Evolutionary conservation across 53 echinoderm and acorn worm genomes (phyloP).

Genomic region (Paelopatides confundens): DNA sequence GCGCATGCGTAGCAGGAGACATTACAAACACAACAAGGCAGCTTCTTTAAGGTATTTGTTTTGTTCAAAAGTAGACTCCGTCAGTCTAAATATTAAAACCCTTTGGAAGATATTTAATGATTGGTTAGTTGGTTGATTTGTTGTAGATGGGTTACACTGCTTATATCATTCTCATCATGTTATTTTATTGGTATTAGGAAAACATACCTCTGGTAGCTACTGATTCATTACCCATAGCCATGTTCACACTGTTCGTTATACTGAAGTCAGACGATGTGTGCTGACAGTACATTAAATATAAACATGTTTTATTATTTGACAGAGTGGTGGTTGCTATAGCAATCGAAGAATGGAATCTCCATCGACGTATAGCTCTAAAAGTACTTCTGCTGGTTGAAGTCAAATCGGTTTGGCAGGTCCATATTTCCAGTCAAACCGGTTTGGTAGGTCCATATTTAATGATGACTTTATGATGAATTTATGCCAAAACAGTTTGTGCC

Average conservation of each 20-base stretch:
- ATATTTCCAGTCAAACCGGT: too few species aligned
- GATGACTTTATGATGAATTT: too few species aligned
- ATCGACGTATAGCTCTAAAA: constrained; percentile 83
- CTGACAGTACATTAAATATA: constrained; percentile 87
- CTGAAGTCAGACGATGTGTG: constrained; percentile 77
- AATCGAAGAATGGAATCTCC: constrained; percentile 88
- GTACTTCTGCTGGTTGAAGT: constrained; percentile 80
- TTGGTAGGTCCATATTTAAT: too few species aligned
- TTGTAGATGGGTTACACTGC: constrained; percentile 68
- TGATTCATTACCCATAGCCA: constrained; percentile 82
- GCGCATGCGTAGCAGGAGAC: too few species aligned
- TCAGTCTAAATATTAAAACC: too few species aligned
- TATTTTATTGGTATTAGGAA: constrained; percentile 85
- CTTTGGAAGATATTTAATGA: too few species aligned
- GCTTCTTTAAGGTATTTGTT: too few species aligned
- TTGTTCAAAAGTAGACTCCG: too few species aligned
- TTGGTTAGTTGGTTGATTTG: too few species aligned
- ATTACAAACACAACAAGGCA: too few species aligned
- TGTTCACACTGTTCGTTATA: constrained; percentile 92
- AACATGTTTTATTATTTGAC: constrained; percentile 80
- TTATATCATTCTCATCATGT: constrained; percentile 88
- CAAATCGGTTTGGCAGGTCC: constrained; percentile 80
- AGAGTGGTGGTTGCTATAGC: constrained; percentile 88
- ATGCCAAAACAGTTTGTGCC: too few species aligned
- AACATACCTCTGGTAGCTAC: constrained; percentile 88